These are phyloP conservation scores for Pyrrhosoma nymphula DNA, from an alignment of 2,888 invertebrate species.

Conservation along the genomic window DNA sequence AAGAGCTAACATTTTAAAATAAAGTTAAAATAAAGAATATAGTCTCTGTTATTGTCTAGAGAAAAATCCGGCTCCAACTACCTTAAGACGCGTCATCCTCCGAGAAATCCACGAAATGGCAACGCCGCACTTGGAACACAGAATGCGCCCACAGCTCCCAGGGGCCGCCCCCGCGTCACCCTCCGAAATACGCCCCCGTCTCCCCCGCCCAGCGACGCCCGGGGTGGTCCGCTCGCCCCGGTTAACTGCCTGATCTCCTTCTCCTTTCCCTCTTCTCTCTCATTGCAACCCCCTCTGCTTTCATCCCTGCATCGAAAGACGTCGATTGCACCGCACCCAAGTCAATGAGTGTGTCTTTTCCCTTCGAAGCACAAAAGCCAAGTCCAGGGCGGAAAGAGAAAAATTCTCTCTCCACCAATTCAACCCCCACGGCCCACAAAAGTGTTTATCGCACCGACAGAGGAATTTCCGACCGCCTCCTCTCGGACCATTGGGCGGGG, in stretches of 20 bases:
- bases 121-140: not conserved
- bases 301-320: not conserved
- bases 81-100: not conserved
- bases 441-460: not conserved
- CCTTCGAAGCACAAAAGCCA: not conserved
- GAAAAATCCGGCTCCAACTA: no score
- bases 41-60: no score
- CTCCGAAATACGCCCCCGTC: not conserved
- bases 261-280: no score
- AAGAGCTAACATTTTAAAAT: no score
- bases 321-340: not conserved
- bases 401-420: not conserved
- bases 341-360: not conserved
- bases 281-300: no score
- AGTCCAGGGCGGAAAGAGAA: not conserved
- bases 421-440: not conserved
- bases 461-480: not conserved
- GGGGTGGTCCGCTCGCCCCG: not conserved
- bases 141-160: not conserved
- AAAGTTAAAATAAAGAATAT: no score
- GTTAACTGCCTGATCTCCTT: not conserved
- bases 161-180: not conserved
- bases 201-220: not conserved
- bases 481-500: not conserved
- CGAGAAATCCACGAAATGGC: not conserved